A percentile compares a stretch with the other conserved stretches of the same genome.
Conservation (phyloP, 2,113 vertebrate species). For the Talpa occidentalis region DNA sequence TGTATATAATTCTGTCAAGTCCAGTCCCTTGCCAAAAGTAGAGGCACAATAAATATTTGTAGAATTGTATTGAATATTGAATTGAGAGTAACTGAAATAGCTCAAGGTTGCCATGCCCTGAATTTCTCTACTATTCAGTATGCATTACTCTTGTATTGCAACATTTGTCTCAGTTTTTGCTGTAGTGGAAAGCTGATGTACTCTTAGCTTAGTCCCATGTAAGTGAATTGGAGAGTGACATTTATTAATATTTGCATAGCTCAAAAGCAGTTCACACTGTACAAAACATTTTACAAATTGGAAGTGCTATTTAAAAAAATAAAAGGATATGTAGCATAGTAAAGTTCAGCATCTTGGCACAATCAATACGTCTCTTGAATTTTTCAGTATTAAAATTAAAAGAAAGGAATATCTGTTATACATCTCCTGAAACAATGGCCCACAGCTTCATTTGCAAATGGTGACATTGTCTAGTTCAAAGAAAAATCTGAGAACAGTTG, state of each 20-base stretch:
- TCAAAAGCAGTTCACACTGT: conserved; percentile 52
- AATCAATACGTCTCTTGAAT: conserved; percentile 15
- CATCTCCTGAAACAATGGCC: conserved; percentile 60
- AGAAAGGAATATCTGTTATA: conserved; percentile 64
- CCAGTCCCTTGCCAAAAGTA: background rate
- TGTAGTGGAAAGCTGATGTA: conserved; percentile 26
- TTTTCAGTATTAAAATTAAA: conserved; percentile 52
- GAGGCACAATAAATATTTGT: background rate
- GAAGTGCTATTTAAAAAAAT: conserved; percentile 53
- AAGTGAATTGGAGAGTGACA: conserved; percentile 44
- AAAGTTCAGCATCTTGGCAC: background rate
- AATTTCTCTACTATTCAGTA: background rate
- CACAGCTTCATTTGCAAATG: conserved; percentile 51
- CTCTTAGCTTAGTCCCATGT: conserved; percentile 28
- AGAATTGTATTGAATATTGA: background rate
- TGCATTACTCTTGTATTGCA: background rate
- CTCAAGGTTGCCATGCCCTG: background rate
- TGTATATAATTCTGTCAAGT: background rate
- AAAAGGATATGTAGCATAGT: background rate
- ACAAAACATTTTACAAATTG: conserved; percentile 39
- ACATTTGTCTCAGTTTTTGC: conserved; percentile 52
- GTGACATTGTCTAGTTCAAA: conserved; percentile 54
- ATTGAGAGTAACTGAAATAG: background rate
- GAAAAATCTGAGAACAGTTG: conserved; percentile 68
- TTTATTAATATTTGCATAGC: conserved; percentile 71